A percentile compares a stretch with the other conserved stretches of the same genome.
Conservation (phyloP, 2,113 vertebrate species). For the Struthidea cinerea region DNA sequence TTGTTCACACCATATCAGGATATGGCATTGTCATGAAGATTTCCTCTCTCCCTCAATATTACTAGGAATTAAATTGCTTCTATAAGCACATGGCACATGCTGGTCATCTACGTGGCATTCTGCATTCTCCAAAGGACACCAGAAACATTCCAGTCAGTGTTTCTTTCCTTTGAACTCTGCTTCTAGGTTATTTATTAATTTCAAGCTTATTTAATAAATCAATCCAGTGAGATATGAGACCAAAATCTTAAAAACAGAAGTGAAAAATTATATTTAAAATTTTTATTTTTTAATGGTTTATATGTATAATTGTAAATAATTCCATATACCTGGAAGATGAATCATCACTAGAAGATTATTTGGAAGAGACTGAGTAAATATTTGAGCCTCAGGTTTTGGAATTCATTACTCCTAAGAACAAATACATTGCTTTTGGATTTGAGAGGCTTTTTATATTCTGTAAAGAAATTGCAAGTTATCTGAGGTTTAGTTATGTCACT, state of each 20-base stretch:
- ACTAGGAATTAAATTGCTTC: background rate
- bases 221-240: background rate
- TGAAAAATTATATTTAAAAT: background rate
- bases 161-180: background rate
- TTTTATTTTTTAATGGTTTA: background rate
- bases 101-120: background rate
- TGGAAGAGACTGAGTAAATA: background rate
- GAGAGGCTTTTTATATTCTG: background rate
- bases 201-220: background rate
- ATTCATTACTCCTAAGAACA: background rate
- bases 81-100: accelerated
- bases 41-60: background rate
- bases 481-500: background rate
- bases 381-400: background rate
- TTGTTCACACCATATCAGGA: background rate
- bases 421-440: background rate
- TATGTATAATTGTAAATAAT: background rate
- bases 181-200: background rate
- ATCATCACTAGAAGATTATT: background rate
- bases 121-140: background rate
- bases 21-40: background rate
- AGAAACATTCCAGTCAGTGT: background rate
- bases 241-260: background rate
- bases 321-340: background rate
- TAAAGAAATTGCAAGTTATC: background rate